phyloP scores from a whole-genome alignment of 2,113 vertebrate genomes.

The Tiliqua scincoides region DNA sequence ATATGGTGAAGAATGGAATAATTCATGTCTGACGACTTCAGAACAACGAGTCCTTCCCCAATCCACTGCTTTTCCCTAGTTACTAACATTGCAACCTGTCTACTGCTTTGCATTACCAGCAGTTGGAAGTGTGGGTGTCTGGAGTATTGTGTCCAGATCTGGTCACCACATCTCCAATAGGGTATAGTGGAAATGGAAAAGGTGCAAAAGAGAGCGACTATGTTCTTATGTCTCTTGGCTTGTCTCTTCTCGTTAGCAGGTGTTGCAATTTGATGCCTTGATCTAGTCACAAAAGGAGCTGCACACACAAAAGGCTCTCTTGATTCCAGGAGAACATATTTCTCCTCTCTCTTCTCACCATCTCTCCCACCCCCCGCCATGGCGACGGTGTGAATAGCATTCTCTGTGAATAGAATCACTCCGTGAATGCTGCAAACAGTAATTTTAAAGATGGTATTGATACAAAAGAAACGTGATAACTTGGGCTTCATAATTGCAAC shows the following conservation, averaged over 20 bases:
- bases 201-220: no score
- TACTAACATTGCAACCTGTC: neutral
- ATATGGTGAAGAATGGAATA: neutral
- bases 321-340: constrained; percentile 2
- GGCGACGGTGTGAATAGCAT: neutral
- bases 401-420: constrained; percentile 8
- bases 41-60: neutral
- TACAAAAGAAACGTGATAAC: constrained; percentile 30
- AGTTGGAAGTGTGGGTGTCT: neutral
- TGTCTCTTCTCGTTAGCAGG: neutral
- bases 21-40: no score
- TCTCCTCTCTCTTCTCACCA: neutral
- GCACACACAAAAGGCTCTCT: neutral
- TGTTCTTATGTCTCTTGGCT: no score
- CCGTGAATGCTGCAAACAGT: constrained; percentile 15
- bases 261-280: constrained; percentile 29
- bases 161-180: no score
- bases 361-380: no score
- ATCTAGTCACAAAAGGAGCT: neutral
- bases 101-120: neutral
- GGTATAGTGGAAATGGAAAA: no score
- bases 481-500: constrained; percentile 23
- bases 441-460: constrained; percentile 30
- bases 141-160: no score
- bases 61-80: neutral